phyloP scores from a whole-genome alignment of 2,888 invertebrate genomes.

The Entomobrya multifasciata region DNA sequence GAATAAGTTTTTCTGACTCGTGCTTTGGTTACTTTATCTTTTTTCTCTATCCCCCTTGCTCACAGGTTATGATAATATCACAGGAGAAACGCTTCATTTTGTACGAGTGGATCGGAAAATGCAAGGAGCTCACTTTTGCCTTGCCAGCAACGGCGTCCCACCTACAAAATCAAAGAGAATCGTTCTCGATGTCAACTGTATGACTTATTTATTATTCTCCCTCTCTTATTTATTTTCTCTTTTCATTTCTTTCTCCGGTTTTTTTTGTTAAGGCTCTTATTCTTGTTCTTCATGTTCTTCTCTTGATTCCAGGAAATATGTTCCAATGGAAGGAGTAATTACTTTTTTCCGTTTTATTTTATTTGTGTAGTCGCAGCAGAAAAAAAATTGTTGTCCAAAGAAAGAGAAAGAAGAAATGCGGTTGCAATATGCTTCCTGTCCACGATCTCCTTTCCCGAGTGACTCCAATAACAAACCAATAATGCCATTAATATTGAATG shows the following conservation, averaged over 20 bases:
- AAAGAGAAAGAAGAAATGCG: not conserved
- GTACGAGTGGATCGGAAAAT: slow-evolving; percentile 92
- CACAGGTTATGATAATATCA: slow-evolving; percentile 85
- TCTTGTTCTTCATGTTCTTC: slow-evolving; percentile 2
- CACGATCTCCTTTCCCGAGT: not conserved
- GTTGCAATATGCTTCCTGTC: slow-evolving; percentile 25
- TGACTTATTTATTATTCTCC: slow-evolving; percentile 70
- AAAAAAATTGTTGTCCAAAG: not conserved
- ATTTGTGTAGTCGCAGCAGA: slow-evolving; percentile 27
- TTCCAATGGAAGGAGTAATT: slow-evolving; percentile 42
- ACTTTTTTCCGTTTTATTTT: slow-evolving; percentile 37
- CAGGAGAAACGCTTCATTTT: slow-evolving; percentile 88
- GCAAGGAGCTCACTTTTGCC: slow-evolving; percentile 82
- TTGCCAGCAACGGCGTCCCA: slow-evolving; percentile 90
- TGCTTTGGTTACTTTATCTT: slow-evolving; percentile 72
- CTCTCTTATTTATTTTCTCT: slow-evolving; percentile 26
- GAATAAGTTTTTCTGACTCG: slow-evolving; percentile 77
- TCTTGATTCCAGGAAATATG: slow-evolving; percentile 46
- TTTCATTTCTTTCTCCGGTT: slow-evolving; percentile 11
- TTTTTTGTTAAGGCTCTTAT: not conserved
- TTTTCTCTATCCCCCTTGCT: not conserved
- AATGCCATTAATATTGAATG: slow-evolving; percentile 56
- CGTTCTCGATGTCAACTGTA: slow-evolving; percentile 75
- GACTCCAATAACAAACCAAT: slow-evolving; percentile 61
- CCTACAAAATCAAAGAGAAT: slow-evolving; percentile 78